Conservation (phyloP, 2,113 vertebrate species). For the Dromaius novaehollandiae region DNA sequence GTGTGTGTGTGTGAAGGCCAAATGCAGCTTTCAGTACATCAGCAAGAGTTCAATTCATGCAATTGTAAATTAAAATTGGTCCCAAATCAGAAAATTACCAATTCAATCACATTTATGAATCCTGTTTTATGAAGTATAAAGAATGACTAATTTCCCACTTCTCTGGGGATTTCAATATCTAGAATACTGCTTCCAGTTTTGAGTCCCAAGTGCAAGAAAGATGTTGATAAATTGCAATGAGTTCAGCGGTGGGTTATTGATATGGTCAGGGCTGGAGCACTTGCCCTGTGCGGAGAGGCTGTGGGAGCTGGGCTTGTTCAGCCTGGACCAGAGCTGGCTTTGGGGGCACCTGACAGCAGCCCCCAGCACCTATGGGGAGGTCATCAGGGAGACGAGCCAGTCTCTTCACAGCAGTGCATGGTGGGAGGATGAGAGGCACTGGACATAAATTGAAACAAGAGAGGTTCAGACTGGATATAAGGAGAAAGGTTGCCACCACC, state of each 20-base stretch:
- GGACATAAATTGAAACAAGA: neutral
- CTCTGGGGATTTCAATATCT: neutral
- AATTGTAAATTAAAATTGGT: neutral
- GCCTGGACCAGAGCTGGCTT: rapidly evolving
- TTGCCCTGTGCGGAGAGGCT: neutral
- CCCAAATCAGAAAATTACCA: neutral
- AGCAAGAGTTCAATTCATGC: neutral
- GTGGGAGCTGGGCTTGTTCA: neutral
- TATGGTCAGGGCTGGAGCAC: neutral
- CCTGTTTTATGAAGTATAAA: neutral
- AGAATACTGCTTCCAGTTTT: neutral
- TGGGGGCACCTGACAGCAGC: neutral
- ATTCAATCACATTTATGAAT: neutral
- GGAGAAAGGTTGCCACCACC: too few relatives aligned
- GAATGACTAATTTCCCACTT: neutral
- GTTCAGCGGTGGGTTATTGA: rapidly evolving
- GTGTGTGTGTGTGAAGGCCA: neutral
- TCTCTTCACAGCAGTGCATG: neutral
- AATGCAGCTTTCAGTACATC: neutral
- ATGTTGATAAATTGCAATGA: rapidly evolving
- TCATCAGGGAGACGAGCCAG: neutral
- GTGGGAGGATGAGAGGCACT: neutral
- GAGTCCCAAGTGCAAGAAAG: neutral
- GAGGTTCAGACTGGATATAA: neutral
- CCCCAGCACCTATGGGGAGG: rapidly evolving